These are phyloP conservation scores for Lophotriccus pileatus DNA, from an alignment of 2,797 vertebrate species.

Conservation along the genomic window DNA sequence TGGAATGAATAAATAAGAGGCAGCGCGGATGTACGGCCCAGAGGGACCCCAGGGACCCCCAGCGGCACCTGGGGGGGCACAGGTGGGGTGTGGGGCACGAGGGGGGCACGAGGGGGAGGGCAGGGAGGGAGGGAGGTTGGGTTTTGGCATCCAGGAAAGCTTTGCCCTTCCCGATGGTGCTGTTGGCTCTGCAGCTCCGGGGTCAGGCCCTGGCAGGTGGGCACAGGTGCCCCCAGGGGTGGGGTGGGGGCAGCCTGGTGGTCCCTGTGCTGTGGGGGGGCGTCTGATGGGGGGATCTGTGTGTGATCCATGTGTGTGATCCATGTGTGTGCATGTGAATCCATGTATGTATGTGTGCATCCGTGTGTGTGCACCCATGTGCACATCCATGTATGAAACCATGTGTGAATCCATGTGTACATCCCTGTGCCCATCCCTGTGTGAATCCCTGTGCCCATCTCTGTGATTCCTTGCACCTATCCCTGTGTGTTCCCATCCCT, in stretches of 20 bases:
- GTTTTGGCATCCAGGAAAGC: neutral
- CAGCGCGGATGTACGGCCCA: rapidly evolving
- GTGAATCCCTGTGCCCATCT: neutral
- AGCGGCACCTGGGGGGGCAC: rapidly evolving
- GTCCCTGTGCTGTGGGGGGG: neutral
- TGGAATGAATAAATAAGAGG: neutral
- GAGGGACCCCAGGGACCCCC: neutral
- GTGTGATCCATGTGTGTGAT: neutral
- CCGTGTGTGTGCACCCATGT: neutral
- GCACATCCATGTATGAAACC: too few species aligned
- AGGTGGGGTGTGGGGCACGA: neutral
- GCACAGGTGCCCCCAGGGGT: neutral
- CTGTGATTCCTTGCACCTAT: too few species aligned
- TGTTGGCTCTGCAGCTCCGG: neutral
- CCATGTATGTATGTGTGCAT: neutral
- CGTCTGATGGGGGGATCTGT: neutral
- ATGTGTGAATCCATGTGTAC: neutral
- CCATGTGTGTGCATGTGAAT: neutral
- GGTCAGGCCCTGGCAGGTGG: neutral
- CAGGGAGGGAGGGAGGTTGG: too few species aligned
- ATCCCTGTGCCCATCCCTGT: neutral
- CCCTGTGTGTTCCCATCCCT: too few species aligned
- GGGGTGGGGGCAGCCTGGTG: neutral
- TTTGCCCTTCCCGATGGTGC: neutral
- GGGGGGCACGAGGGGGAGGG: neutral